These are phyloP conservation scores for Indicator indicator DNA, from an alignment of 2,113 vertebrate species.

Conservation along the genomic window DNA sequence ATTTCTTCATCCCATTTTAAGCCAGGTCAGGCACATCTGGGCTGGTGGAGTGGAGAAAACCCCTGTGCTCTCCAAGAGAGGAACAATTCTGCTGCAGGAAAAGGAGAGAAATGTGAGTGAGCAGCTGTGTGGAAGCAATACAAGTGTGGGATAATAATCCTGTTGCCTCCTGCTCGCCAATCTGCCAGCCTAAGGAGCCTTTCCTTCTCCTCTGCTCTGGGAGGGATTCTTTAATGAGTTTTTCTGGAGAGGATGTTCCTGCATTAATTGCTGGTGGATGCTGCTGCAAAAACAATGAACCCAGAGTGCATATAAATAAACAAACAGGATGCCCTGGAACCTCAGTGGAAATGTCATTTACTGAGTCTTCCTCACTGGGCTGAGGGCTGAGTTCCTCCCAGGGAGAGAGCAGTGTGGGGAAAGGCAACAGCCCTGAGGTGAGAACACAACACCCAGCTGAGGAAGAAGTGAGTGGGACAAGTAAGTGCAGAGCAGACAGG, in stretches of 20 bases:
- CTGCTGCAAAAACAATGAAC: background rate
- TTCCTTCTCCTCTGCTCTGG: background rate
- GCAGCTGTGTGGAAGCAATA: background rate
- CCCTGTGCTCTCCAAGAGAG: background rate
- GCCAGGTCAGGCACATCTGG: background rate
- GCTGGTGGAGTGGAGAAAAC: background rate
- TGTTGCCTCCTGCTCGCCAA: background rate
- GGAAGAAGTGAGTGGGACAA: background rate
- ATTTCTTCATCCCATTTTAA: background rate
- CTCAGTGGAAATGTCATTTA: background rate
- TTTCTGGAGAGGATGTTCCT: background rate
- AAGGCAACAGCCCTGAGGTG: background rate
- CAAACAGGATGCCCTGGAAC: conserved; percentile 3
- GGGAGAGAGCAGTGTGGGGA: background rate
- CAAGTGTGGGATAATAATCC: background rate
- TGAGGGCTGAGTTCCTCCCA: background rate
- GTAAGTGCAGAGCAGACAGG: background rate
- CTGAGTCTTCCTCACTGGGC: background rate
- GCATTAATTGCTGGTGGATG: background rate
- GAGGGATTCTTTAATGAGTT: background rate
- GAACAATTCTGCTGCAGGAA: background rate
- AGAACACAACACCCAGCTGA: background rate
- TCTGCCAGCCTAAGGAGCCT: background rate
- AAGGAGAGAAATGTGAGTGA: background rate
- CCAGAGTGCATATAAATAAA: background rate